These are phyloP conservation scores for Cettia cetti DNA, from an alignment of 2,113 vertebrate species.

Conservation along the genomic window DNA sequence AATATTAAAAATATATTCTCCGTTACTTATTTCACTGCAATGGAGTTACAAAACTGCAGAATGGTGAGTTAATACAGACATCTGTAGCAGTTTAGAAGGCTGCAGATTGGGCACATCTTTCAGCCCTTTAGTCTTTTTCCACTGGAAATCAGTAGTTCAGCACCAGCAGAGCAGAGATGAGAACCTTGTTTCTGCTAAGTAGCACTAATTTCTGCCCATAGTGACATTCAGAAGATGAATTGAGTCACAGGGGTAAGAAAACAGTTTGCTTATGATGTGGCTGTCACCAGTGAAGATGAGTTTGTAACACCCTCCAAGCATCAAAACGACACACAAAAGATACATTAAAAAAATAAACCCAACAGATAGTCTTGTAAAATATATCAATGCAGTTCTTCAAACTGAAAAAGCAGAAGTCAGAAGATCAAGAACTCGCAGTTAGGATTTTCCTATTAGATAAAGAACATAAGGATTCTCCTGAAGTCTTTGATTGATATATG, in stretches of 20 bases:
- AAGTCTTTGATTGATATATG: constrained; percentile 53
- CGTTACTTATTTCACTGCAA: not conserved
- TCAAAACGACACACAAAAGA: not conserved
- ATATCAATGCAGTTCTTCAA: not conserved
- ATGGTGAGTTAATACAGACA: not conserved
- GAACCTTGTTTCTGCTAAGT: not conserved
- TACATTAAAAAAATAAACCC: not conserved
- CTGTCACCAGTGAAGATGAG: not conserved
- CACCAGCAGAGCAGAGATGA: not conserved
- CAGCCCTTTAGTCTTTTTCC: not conserved
- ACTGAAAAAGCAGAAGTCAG: not conserved
- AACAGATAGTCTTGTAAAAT: not conserved
- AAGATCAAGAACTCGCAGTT: constrained; percentile 7
- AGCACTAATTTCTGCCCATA: constrained; percentile 15
- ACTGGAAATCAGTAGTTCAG: not conserved
- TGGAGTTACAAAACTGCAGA: not conserved
- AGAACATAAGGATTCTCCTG: constrained; percentile 44
- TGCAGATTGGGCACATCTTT: not conserved
- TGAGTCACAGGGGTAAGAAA: constrained; percentile 14
- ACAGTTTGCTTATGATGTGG: not conserved
- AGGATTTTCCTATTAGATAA: constrained; percentile 26
- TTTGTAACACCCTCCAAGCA: constrained; percentile 12
- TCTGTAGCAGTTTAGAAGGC: not conserved
- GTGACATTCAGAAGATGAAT: constrained; percentile 6
- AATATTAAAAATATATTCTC: not conserved